A percentile compares a stretch with the other conserved stretches of the same genome.
Evolutionary conservation across 2,113 vertebrate species (phyloP).

Genomic region (Sciurus niger): DNA sequence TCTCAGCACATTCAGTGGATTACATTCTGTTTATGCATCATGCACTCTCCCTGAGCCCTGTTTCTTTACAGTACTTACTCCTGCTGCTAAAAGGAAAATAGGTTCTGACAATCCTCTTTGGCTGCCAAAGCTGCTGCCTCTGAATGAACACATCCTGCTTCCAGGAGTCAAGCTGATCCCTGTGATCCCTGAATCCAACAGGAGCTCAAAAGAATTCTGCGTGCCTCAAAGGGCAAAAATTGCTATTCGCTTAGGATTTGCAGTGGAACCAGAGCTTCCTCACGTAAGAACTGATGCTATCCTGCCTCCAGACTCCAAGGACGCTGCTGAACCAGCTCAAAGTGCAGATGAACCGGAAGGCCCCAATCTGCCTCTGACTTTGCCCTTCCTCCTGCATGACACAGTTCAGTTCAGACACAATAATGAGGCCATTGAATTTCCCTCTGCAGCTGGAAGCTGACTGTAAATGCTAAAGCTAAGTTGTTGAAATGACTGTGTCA

Average conservation of each 20-base stretch:
- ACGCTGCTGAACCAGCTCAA: conserved; percentile 80
- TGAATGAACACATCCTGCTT: conserved; percentile 88
- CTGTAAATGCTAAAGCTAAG: conserved; percentile 72
- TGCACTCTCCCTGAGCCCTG: conserved; percentile 83
- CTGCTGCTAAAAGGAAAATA: conserved; percentile 90
- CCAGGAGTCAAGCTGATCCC: conserved; percentile 87
- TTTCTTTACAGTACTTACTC: conserved; percentile 89
- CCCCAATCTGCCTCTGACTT: conserved; percentile 61
- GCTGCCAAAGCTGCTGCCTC: conserved; percentile 86
- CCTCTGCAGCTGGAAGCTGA: conserved; percentile 74
- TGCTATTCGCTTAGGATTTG: conserved; percentile 87
- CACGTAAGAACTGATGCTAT: conserved; percentile 78
- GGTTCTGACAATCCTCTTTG: conserved; percentile 89
- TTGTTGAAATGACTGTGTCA: conserved; percentile 73
- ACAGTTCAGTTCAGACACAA: conserved; percentile 75
- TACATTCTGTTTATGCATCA: conserved; percentile 89
- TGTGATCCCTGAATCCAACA: conserved; percentile 86
- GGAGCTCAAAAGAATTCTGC: conserved; percentile 87
- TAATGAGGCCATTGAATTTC: conserved; percentile 80
- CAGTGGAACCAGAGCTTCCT: conserved; percentile 78
- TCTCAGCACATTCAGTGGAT: conserved; percentile 87
- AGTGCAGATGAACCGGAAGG: conserved; percentile 79
- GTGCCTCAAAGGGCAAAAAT: conserved; percentile 84
- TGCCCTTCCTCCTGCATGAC: conserved; percentile 63
- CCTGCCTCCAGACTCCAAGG: conserved; percentile 76